Conservation (phyloP, 2,888 invertebrate species). For the Hipparchia semele region DNA sequence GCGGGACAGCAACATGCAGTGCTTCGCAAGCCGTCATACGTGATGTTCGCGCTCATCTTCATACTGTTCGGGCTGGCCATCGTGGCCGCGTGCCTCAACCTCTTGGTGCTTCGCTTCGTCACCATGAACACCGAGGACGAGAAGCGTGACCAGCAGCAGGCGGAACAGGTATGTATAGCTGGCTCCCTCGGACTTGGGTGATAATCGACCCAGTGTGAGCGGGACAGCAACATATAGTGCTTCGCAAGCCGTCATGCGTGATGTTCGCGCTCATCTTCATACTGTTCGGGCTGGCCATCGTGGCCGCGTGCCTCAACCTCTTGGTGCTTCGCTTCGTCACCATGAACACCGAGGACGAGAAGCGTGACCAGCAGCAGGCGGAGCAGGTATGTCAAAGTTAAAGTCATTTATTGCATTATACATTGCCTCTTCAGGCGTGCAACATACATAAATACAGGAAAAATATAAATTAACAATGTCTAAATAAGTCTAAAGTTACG, state of each 20-base stretch:
- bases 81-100: constrained; percentile 98
- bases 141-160: constrained; percentile 97
- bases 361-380: constrained; percentile 97
- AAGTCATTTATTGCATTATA: too few relatives aligned
- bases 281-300: constrained; percentile 98
- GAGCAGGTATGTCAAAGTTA: constrained; percentile 8
- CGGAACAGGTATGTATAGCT: constrained; percentile 4
- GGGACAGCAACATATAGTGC: constrained; percentile 74
- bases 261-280: constrained; percentile 98
- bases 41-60: constrained; percentile 97
- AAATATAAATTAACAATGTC: too few relatives aligned
- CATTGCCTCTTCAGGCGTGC: too few relatives aligned
- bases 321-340: constrained; percentile 97
- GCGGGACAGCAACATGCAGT: constrained; percentile 74
- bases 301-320: constrained; percentile 98
- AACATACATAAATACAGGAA: too few relatives aligned
- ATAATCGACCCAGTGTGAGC: neutral
- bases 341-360: constrained; percentile 99
- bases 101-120: constrained; percentile 97
- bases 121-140: constrained; percentile 99
- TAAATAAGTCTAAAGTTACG: too few relatives aligned
- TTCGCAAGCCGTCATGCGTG: constrained; percentile 95
- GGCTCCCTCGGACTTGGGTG: neutral
- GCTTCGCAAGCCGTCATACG: constrained; percentile 93
- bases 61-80: constrained; percentile 99